Evolutionary conservation across 2,797 vertebrate genomes (phyloP).

Genomic region (Spatula versicolor): DNA sequence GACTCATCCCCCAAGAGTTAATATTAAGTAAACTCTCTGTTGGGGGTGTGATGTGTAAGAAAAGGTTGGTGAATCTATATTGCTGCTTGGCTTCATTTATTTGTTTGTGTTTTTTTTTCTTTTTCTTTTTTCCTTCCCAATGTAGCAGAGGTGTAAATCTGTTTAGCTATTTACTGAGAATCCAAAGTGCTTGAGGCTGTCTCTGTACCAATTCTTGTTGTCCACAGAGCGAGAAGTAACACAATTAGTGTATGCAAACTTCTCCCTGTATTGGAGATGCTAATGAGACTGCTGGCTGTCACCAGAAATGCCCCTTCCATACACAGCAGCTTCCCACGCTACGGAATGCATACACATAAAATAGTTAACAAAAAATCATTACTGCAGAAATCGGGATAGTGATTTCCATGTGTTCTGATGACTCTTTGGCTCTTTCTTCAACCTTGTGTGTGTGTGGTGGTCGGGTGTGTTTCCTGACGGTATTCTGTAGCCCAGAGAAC

Average conservation of each 20-base stretch:
- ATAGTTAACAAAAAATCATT: background rate
- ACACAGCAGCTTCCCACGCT: background rate
- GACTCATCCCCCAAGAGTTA: background rate
- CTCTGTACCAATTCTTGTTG: background rate
- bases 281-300: background rate
- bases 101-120: too few relatives aligned
- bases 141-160: background rate
- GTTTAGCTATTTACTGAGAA: background rate
- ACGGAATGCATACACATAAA: background rate
- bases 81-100: background rate
- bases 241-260: fast-evolving
- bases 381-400: background rate
- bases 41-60: background rate
- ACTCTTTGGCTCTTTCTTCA: background rate
- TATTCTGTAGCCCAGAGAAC: background rate
- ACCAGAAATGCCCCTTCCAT: background rate
- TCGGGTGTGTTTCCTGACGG: background rate
- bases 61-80: background rate
- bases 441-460: background rate
- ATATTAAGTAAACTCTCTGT: background rate
- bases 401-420: background rate
- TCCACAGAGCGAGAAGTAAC: background rate
- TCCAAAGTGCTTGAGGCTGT: background rate
- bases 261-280: background rate
- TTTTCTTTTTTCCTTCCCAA: background rate